Evolutionary conservation across 2,113 vertebrate genomes (phyloP).

Genomic region (Rhodinocichla rosea): DNA sequence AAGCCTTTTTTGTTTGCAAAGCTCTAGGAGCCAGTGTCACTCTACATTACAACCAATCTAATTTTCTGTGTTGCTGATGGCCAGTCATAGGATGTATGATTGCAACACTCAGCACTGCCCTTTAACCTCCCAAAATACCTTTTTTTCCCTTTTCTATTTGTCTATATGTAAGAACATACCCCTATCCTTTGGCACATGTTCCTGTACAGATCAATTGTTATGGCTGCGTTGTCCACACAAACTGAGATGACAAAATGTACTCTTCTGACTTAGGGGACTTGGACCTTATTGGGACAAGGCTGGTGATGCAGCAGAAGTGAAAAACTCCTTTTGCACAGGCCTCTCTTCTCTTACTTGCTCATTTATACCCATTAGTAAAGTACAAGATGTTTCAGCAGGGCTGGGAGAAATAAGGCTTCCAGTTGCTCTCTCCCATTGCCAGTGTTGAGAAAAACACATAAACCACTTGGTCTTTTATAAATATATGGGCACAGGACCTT

Average conservation of each 20-base stretch:
- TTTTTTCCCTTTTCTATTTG: background rate
- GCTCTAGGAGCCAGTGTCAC: background rate
- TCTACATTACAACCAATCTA: background rate
- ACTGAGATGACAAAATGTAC: background rate
- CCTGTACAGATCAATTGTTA: background rate
- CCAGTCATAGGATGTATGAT: background rate
- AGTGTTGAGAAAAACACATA: background rate
- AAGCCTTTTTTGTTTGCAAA: background rate
- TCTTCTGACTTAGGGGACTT: background rate
- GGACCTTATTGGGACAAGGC: background rate
- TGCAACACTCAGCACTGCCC: background rate
- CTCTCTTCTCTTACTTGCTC: background rate
- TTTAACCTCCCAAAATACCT: background rate
- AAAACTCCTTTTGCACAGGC: background rate
- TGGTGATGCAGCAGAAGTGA: background rate
- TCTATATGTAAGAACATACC: background rate
- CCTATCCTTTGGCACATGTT: background rate
- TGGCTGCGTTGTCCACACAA: background rate
- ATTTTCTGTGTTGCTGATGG: background rate
- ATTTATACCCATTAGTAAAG: background rate
- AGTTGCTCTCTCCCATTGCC: background rate
- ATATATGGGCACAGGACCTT: background rate
- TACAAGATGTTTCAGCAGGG: background rate
- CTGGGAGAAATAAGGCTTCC: background rate
- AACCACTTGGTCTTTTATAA: background rate